Percentiles rank a stretch among this genome's conserved stretches.
These are phyloP conservation scores for Trochalopteron elliotii DNA, from an alignment of 2,113 vertebrate genomes.

Conservation along the genomic window DNA sequence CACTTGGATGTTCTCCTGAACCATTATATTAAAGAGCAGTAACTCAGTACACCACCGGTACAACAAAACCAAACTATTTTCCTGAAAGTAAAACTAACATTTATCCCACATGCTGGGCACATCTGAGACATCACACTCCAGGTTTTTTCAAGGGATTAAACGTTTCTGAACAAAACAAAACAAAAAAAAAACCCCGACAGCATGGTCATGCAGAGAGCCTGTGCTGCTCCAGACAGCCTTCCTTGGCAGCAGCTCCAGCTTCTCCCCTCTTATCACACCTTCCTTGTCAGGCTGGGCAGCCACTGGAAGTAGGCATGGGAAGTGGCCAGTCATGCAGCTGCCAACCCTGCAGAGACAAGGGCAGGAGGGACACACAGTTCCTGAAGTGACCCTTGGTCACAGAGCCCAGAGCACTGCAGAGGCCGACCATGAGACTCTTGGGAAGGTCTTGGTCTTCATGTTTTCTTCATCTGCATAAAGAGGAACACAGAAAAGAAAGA, in stretches of 20 bases:
- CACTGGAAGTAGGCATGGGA: slow-evolving; percentile 57
- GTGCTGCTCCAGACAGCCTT: not conserved
- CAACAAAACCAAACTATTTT: not conserved
- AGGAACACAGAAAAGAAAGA: not conserved
- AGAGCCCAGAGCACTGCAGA: not conserved
- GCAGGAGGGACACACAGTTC: slow-evolving; percentile 63
- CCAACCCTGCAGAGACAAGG: slow-evolving; percentile 50
- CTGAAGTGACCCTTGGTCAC: not conserved
- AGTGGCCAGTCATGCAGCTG: slow-evolving; percentile 60
- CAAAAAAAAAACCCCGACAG: not conserved
- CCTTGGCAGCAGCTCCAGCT: not conserved
- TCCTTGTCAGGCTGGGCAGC: slow-evolving; percentile 32
- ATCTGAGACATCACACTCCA: not conserved
- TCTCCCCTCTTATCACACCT: not conserved
- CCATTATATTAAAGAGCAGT: not conserved
- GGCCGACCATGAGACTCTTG: not conserved
- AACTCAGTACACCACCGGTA: not conserved
- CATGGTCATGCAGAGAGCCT: not conserved
- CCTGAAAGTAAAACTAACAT: slow-evolving; percentile 11
- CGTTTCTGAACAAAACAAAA: not conserved
- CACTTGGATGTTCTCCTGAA: not conserved
- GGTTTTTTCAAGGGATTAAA: not conserved
- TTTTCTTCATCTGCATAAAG: slow-evolving; percentile 51
- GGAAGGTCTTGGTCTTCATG: slow-evolving; percentile 11
- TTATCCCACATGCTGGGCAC: not conserved